Evolutionary conservation across 1,140 invertebrate species (phyloP).

Genomic region (Aplysia californica): DNA sequence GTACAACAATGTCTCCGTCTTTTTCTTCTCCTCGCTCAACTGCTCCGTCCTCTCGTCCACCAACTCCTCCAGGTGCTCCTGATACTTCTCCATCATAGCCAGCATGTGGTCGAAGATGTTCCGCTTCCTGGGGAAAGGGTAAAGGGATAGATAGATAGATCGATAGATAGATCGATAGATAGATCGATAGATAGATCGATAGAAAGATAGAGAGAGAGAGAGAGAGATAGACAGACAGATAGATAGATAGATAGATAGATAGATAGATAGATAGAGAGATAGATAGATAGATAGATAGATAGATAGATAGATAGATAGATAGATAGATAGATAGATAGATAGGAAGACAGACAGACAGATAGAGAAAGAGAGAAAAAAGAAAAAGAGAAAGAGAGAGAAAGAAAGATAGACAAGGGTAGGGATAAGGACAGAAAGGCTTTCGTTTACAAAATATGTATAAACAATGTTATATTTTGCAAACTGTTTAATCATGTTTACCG

Average conservation of each 20-base stretch:
- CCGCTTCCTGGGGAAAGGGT: conserved; percentile 76
- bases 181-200: neutral
- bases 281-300: neutral
- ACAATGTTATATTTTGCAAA: no score
- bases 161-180: neutral
- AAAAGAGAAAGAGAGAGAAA: neutral
- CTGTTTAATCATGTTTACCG: no score
- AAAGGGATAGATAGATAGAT: neutral
- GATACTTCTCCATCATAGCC: conserved; percentile 95
- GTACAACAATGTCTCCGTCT: conserved; percentile 90
- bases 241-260: neutral
- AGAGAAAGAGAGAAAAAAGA: neutral
- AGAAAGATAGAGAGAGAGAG: neutral
- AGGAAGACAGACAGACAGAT: neutral
- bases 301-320: neutral
- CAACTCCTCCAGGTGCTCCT: conserved; percentile 91
- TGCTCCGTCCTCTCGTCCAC: conserved; percentile 91
- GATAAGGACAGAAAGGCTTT: no score
- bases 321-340: neutral
- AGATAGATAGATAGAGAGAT: neutral
- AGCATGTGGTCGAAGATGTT: conserved; percentile 97
- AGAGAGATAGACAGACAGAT: neutral
- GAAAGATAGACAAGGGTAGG: neutral
- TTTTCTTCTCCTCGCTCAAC: conserved; percentile 91
- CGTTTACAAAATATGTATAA: no score